phyloP scores from a whole-genome alignment of 2,888 invertebrate genomes.

The Trissolcus japonicus region DNA sequence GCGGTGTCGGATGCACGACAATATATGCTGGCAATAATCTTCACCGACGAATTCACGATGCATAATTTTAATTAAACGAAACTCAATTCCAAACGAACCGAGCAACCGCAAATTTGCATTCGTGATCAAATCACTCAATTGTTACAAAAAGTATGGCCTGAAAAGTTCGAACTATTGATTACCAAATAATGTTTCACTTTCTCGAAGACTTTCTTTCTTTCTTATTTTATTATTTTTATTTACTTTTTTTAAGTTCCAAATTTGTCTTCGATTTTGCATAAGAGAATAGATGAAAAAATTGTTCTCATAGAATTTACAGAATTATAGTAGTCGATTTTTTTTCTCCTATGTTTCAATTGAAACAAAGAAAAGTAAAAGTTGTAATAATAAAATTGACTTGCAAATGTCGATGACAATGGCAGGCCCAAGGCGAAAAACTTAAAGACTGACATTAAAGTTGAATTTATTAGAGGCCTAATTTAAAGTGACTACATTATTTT shows the following conservation, averaged over 20 bases:
- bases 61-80: conserved; percentile 26
- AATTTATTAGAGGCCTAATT: conserved; percentile 1
- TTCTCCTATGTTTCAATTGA: background rate
- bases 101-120: conserved; percentile 5
- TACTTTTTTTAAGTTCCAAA: background rate
- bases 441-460: background rate
- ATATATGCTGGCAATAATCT: background rate
- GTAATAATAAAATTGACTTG: conserved; percentile 1
- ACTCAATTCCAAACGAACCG: background rate
- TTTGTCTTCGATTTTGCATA: no score
- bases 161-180: background rate
- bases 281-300: no score
- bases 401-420: background rate
- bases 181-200: conserved; percentile 9
- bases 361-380: conserved; percentile 1
- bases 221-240: background rate
- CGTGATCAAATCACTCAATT: conserved; percentile 14
- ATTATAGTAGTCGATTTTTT: no score
- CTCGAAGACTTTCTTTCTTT: conserved; percentile 9
- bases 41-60: conserved; percentile 9
- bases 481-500: no score
- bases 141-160: background rate
- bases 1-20: no score
- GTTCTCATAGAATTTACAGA: no score
- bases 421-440: no score